Percentiles rank a stretch among this genome's conserved stretches.
phyloP scores from a whole-genome alignment of 2,888 invertebrate genomes.

The Acanthopleura granulata region DNA sequence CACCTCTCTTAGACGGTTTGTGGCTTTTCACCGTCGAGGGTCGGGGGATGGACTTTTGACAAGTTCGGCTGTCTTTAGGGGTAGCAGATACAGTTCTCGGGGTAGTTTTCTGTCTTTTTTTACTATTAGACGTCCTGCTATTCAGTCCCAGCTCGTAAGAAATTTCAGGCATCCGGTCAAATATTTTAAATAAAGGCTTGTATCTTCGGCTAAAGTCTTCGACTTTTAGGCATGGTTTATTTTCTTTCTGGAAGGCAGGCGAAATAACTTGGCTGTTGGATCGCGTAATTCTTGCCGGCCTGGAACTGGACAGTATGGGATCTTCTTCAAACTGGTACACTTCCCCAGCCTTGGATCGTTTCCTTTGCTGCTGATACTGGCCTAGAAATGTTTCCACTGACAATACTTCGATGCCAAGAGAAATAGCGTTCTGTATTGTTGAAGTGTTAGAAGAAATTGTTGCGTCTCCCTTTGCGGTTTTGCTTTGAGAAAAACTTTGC shows the following conservation, averaged over 20 bases:
- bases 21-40: background rate
- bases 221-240: conserved; percentile 24
- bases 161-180: conserved; percentile 23
- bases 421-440: conserved; percentile 21
- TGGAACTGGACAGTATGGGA: background rate
- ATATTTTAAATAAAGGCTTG: conserved; percentile 23
- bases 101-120: conserved; percentile 10
- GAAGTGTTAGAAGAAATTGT: background rate
- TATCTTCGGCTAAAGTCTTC: conserved; percentile 24
- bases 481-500: background rate
- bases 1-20: background rate
- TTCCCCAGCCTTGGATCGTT: conserved; percentile 13
- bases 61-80: background rate
- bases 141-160: conserved; percentile 18
- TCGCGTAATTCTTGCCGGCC: background rate
- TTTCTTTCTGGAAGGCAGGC: conserved; percentile 21
- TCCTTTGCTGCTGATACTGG: conserved; percentile 20
- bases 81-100: conserved; percentile 9
- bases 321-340: background rate
- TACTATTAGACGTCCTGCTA: conserved; percentile 18
- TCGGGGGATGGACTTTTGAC: background rate
- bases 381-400: conserved; percentile 22
- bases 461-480: background rate
- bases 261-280: background rate
- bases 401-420: conserved; percentile 22